Evolutionary conservation across 2,888 invertebrate genomes (phyloP), one percentile per base, ranked within the genome.

Genomic region (Polyommatus iphigenia): DNA sequence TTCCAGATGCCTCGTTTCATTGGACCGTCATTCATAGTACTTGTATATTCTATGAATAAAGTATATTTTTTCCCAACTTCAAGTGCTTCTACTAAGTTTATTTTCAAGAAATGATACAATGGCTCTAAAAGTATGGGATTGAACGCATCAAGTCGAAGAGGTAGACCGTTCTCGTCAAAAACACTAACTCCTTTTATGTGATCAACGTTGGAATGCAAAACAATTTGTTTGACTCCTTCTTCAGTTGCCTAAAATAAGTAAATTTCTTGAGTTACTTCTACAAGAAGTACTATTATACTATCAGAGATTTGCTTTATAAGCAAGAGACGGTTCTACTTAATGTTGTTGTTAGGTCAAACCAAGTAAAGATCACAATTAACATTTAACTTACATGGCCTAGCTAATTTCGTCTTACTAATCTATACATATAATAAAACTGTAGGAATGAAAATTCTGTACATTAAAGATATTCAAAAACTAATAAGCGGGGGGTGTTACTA

Each of bases 181-280:
- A 91, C 78, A 72, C 80, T 84, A 1, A 91, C 71, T 32, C 76
- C 78, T 15, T 85, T 86, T 41, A 94, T 83, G n/a, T 81, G 79
- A 82, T 91, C 87, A 0, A 94, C 90, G 78, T 95, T 95, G 0
- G 94, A 87, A 79, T 95, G 95, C 1, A 95, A 83, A 0, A 92
- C 88, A 5, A 95, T 88, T 81, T 88, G 83, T 0, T 79, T 86
- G 0, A 95, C 91, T 67, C 87, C 84, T n/a, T 82, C 81, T 82
- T 87, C 87, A 0, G 77, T 83, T 0, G 94, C 89, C 85, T 89
- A 80, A 29, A 94, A 85, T 54, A 18, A 54, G 18, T 54, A 54
- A 15, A 54, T 46, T 46, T 46, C 46, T 46, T 13, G 10, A 41
- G 41, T 41, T 10, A 10, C 46, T 13, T 46, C 46, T 46, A 10